Evolutionary conservation across 2,797 vertebrate species (phyloP).

Genomic region (Yasuhikotakia modesta): DNA sequence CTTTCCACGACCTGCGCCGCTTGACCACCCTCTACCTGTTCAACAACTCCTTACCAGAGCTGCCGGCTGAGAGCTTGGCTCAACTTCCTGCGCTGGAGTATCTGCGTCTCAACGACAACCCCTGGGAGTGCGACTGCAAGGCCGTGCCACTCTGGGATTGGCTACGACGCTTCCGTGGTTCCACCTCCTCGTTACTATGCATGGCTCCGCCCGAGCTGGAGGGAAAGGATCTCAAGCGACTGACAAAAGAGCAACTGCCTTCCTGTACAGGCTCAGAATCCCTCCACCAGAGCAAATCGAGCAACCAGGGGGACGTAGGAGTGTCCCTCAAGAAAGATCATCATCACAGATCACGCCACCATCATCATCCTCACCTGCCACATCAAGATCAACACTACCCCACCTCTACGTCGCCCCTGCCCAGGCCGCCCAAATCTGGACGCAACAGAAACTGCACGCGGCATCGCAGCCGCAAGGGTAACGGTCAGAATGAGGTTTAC

Average conservation of each 20-base stretch:
- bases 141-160: constrained; percentile 93
- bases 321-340: constrained; percentile 80
- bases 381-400: constrained; percentile 74
- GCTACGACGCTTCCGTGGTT: constrained; percentile 90
- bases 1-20: constrained; percentile 91
- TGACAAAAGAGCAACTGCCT: constrained; percentile 86
- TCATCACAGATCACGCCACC: constrained; percentile 67
- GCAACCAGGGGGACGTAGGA: constrained; percentile 74
- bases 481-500: constrained; percentile 81
- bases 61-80: constrained; percentile 84
- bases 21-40: constrained; percentile 95
- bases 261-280: constrained; percentile 81
- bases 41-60: constrained; percentile 92
- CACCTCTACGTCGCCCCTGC: constrained; percentile 75
- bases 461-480: constrained; percentile 80
- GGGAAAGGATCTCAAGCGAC: constrained; percentile 85
- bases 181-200: constrained; percentile 86
- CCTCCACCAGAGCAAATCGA: constrained; percentile 83
- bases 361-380: constrained; percentile 74
- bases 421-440: constrained; percentile 77
- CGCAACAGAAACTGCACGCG: constrained; percentile 89
- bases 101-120: constrained; percentile 93
- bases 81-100: constrained; percentile 91
- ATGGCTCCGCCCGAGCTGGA: constrained; percentile 76
- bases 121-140: constrained; percentile 94